These are phyloP conservation scores for Nasonia oneida DNA, from an alignment of 2,888 invertebrate genomes.

Conservation along the genomic window DNA sequence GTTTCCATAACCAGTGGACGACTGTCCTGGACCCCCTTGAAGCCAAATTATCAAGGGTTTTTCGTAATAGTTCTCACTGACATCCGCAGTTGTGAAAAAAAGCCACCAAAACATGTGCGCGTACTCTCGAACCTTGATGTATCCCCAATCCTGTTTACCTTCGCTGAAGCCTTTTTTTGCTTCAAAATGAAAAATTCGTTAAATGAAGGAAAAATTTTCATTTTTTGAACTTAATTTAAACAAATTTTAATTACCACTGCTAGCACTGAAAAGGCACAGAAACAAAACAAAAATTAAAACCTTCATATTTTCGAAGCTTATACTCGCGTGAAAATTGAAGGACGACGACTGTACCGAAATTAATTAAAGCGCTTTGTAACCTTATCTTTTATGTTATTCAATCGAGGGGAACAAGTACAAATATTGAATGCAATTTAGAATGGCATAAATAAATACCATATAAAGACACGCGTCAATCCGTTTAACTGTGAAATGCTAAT, in stretches of 20 bases:
- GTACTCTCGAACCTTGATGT: slow-evolving; percentile 79
- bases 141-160: slow-evolving; percentile 79
- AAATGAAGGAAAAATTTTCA: background rate
- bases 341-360: background rate
- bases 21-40: slow-evolving; percentile 82
- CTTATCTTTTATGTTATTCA: background rate
- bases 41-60: slow-evolving; percentile 81
- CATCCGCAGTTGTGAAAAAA: slow-evolving; percentile 76
- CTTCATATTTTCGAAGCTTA: background rate
- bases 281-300: background rate
- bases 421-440: background rate
- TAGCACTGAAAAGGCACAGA: background rate
- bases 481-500: background rate
- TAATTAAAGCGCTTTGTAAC: background rate
- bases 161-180: slow-evolving; percentile 58
- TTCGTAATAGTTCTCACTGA: slow-evolving; percentile 77
- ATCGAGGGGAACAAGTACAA: background rate
- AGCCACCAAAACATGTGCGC: slow-evolving; percentile 82
- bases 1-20: slow-evolving; percentile 82
- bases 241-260: background rate
- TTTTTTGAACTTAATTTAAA: background rate
- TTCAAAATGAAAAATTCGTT: background rate
- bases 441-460: background rate
- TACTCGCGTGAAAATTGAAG: background rate
- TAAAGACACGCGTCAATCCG: background rate